Percentiles rank a stretch among this genome's conserved stretches.
phyloP scores from a whole-genome alignment of 2,797 vertebrate genomes.

The Paguma larvata region DNA sequence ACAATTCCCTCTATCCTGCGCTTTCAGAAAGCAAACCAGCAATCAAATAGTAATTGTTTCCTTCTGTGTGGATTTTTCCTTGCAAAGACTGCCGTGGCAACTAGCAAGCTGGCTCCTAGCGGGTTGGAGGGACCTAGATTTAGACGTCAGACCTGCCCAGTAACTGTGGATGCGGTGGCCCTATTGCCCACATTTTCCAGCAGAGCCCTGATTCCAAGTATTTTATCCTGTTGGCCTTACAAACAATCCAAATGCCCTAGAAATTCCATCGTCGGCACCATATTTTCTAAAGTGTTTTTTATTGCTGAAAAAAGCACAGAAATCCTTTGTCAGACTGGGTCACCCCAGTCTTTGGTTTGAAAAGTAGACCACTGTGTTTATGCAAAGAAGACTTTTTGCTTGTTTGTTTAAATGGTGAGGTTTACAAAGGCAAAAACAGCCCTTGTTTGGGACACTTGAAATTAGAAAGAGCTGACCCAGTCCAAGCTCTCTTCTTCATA shows the following conservation, averaged over 20 bases:
- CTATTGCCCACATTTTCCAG: constrained; percentile 51
- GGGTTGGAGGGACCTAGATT: constrained; percentile 37
- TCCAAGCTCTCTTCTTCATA: not conserved
- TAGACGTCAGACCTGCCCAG: not conserved
- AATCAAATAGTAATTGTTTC: constrained; percentile 76
- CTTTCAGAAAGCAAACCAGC: constrained; percentile 76
- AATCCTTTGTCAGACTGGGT: constrained; percentile 35
- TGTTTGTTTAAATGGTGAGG: constrained; percentile 9
- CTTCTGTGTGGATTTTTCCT: constrained; percentile 64
- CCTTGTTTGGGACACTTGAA: not conserved
- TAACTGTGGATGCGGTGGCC: not conserved
- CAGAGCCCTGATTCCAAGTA: constrained; percentile 23
- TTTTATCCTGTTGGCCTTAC: constrained; percentile 7
- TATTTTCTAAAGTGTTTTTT: constrained; percentile 59
- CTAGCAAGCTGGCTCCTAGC: constrained; percentile 16
- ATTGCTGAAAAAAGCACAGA: constrained; percentile 25
- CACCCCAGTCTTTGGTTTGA: constrained; percentile 43
- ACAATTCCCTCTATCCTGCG: constrained; percentile 10
- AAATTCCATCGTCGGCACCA: not conserved
- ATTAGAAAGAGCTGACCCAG: constrained; percentile 61
- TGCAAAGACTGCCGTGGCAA: constrained; percentile 46
- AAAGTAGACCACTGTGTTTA: constrained; percentile 23
- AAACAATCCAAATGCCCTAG: constrained; percentile 47
- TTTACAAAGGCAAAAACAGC: constrained; percentile 44
- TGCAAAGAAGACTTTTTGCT: constrained; percentile 7